Evolutionary conservation across 35 echinoderm and acorn worm species (phyloP), one percentile per base, ranked within the genome.

Genomic region (Ophiothrix spiculata): DNA sequence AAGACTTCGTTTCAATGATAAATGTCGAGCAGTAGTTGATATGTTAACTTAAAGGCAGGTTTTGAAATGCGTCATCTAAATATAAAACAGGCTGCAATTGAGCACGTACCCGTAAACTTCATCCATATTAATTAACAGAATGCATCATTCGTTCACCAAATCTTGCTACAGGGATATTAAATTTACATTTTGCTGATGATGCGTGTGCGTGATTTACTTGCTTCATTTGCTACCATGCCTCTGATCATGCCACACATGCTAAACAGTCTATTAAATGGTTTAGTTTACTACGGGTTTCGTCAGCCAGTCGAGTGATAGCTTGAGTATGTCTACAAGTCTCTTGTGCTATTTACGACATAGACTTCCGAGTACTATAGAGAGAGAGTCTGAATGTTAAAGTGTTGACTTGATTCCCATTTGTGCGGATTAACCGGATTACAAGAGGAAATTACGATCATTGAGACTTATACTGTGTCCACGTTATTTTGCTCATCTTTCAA

Each of bases 61-160:
- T n/a, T 15, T n/a, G 60, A 69, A 69, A 69, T 69, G 60, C 60
- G 60, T 69, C 60, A 69, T 69, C 60, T 69, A 25, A 25, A 69
- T 25, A 15, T 69, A 69, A 25, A 15, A 69, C 60, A 2, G 60
- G 60, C 60, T 69, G 60, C 60, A 69, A 69, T 69, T 69, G 60
- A 69, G 60, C 60, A 69, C 60, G 60, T 69, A 69, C 60, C 42
- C 29, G 60, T 28, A 69, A n/a, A 69, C 60, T 69, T 69, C 60
- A 69, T 69, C 60, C 60, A 69, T 69, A 69, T 69, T 69, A 69
- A 69, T 69, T 69, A 69, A 69, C 6, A 28, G 3, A 69, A 25
- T 28, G 17, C 60, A 69, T 69, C 60, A 69, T 69, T 69, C 60
- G 29, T 2, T 15, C n/a, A n/a, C 6, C 60, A 28, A 69, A 15